Conservation (phyloP, 2,797 vertebrate species). For the Monodelphis domestica region DNA sequence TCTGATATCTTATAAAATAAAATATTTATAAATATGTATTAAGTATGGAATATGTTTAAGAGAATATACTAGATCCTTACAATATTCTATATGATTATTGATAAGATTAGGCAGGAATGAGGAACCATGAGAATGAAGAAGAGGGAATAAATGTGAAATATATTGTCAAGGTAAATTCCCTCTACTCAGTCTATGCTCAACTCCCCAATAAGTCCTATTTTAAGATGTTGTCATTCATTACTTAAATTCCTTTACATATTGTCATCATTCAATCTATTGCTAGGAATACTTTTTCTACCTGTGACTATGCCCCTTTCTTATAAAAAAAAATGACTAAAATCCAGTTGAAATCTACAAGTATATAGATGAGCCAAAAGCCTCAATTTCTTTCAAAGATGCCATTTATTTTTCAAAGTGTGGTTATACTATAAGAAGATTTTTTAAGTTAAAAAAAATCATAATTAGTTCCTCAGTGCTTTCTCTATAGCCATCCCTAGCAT, state of each 20-base stretch:
- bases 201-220: too few relatives aligned
- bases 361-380: neutral
- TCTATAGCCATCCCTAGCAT: neutral
- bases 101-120: neutral
- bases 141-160: neutral
- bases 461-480: neutral
- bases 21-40: neutral
- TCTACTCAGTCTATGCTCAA: neutral
- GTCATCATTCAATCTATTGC: neutral
- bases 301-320: neutral
- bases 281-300: neutral
- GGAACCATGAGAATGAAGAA: neutral
- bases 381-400: neutral
- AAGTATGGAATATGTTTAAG: neutral
- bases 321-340: neutral
- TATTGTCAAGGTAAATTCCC: neutral
- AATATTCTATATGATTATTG: neutral
- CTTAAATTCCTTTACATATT: neutral
- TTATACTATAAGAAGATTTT: neutral
- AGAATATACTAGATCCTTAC: neutral
- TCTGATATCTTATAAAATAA: neutral
- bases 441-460: neutral
- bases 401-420: neutral
- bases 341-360: neutral
- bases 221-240: neutral